Evolutionary conservation across 2,888 invertebrate species (phyloP).

Genomic region (Erebia palarica): DNA sequence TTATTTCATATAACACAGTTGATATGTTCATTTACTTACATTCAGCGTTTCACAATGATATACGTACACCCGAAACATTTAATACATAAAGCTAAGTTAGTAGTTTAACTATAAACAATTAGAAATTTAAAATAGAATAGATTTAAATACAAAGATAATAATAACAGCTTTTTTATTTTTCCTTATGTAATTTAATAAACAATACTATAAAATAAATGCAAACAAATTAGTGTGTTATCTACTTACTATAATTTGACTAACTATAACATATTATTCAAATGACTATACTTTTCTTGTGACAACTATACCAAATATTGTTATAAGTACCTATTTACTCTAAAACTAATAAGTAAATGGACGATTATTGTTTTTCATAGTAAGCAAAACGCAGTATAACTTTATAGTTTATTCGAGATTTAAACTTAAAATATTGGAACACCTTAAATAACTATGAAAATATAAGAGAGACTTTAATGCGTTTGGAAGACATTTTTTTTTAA

Average conservation of each 20-base stretch:
- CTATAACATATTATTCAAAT: no score
- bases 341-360: no score
- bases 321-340: no score
- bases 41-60: slow-evolving; percentile 14
- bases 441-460: not conserved
- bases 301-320: no score
- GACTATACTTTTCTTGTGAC: no score
- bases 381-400: no score
- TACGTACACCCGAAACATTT: not conserved
- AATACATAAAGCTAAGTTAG: not conserved
- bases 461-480: no score
- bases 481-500: no score
- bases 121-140: not conserved
- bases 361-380: no score
- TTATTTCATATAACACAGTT: slow-evolving; percentile 31
- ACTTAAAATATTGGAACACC: no score
- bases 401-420: no score
- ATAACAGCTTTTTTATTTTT: not conserved
- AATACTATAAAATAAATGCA: not conserved
- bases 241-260: no score
- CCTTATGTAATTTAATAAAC: not conserved
- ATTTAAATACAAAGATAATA: not conserved
- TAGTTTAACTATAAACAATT: not conserved
- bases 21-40: slow-evolving; percentile 34
- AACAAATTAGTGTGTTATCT: not conserved